Evolutionary conservation across 2,113 vertebrate genomes (phyloP).

Genomic region (Odontophorus gujanensis): DNA sequence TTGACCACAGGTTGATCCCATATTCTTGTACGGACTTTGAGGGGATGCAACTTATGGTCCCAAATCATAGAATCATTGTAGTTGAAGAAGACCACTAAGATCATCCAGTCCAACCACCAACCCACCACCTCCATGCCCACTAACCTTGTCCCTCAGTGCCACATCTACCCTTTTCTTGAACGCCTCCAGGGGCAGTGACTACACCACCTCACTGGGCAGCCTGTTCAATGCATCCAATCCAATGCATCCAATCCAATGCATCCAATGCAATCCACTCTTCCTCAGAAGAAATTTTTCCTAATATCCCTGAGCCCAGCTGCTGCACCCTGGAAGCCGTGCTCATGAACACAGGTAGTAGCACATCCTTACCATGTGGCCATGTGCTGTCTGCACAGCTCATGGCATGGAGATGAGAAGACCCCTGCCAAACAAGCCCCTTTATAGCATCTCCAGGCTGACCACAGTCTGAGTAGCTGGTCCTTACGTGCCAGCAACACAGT

Average conservation of each 20-base stretch:
- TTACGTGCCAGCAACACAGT: neutral
- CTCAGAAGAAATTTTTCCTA: too few species aligned
- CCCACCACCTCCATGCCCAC: too few species aligned
- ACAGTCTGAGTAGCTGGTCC: fast-evolving
- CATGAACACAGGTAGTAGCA: neutral
- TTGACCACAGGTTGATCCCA: fast-evolving
- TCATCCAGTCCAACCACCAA: too few species aligned
- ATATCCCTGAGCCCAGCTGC: neutral
- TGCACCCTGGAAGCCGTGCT: neutral
- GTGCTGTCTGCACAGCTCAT: neutral
- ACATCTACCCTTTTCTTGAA: too few species aligned
- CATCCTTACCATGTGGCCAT: neutral
- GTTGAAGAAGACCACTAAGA: too few species aligned
- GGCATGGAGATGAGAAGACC: neutral
- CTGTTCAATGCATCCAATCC: too few species aligned
- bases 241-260: too few species aligned
- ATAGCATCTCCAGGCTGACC: neutral
- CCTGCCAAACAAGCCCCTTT: neutral
- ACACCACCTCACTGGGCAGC: too few species aligned
- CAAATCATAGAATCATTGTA: neutral
- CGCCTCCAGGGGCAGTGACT: too few species aligned
- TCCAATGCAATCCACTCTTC: too few species aligned
- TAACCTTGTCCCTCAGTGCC: too few species aligned
- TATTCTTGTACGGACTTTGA: neutral
- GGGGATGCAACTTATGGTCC: neutral